Conservation (phyloP, 2,888 invertebrate genomes). For the Ornithoptera priamus region DNA sequence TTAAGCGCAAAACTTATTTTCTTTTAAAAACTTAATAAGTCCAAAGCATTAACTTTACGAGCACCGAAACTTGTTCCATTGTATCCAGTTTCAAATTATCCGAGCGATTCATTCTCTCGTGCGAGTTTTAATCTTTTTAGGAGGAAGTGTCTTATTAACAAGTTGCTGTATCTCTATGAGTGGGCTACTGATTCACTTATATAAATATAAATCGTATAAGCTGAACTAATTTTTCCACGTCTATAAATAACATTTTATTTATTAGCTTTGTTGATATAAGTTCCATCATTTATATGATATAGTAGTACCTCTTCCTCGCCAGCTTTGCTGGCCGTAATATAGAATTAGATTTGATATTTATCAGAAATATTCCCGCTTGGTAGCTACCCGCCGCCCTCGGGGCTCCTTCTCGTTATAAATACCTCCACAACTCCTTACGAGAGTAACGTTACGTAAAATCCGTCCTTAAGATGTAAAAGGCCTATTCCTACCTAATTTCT, state of each 20-base stretch:
- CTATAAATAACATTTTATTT: slow-evolving; percentile 3
- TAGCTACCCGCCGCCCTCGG: too few relatives aligned
- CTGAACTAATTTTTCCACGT: slow-evolving; percentile 42
- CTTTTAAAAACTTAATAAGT: slow-evolving; percentile 28
- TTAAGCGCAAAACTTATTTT: slow-evolving; percentile 20
- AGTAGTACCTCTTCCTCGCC: too few relatives aligned
- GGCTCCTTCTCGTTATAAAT: too few relatives aligned
- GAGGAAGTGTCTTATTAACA: slow-evolving; percentile 68
- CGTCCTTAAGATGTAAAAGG: too few relatives aligned
- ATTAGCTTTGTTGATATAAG: slow-evolving; percentile 33
- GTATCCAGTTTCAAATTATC: slow-evolving; percentile 52
- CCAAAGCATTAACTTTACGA: slow-evolving; percentile 27
- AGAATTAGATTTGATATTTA: too few relatives aligned
- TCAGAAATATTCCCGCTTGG: too few relatives aligned
- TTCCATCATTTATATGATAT: slow-evolving; percentile 10
- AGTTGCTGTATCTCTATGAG: slow-evolving; percentile 57
- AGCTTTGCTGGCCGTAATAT: too few relatives aligned
- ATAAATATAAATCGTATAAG: slow-evolving; percentile 39
- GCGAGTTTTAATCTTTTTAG: slow-evolving; percentile 53
- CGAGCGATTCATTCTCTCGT: slow-evolving; percentile 56
- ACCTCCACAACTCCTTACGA: too few relatives aligned
- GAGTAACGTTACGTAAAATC: too few relatives aligned
- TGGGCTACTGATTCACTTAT: slow-evolving; percentile 53
- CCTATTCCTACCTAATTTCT: too few relatives aligned
- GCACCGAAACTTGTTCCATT: slow-evolving; percentile 43